Percentiles rank a stretch among this genome's conserved stretches.
Conservation (phyloP, 2,797 vertebrate genomes). For the Brachymystax lenok region DNA sequence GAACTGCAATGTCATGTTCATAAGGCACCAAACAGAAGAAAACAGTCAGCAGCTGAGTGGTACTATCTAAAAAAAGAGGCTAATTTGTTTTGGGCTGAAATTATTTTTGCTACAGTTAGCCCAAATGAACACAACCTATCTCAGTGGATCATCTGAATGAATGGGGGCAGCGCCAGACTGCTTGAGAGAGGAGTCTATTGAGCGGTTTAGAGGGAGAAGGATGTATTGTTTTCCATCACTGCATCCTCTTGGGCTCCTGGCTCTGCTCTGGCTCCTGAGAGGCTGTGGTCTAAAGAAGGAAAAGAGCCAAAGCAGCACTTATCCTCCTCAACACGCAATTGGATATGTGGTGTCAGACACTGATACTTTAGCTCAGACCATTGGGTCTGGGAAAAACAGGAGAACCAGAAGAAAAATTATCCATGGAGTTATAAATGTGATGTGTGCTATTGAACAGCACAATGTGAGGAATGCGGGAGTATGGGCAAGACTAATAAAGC, state of each 20-base stretch:
- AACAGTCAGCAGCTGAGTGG: too few relatives aligned
- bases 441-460: background rate
- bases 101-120: background rate
- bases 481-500: too few relatives aligned
- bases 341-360: background rate
- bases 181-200: too few relatives aligned
- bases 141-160: background rate
- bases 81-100: too few relatives aligned
- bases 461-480: background rate
- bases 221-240: too few relatives aligned
- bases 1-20: background rate
- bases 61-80: background rate
- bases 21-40: background rate
- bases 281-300: slow-evolving; percentile 68
- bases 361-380: background rate
- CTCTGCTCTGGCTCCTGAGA: slow-evolving; percentile 72
- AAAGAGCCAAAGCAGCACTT: background rate
- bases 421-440: too few relatives aligned
- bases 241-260: slow-evolving; percentile 82
- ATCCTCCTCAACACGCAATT: background rate
- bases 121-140: background rate
- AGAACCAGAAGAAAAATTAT: background rate
- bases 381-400: background rate
- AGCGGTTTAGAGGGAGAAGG: too few relatives aligned
- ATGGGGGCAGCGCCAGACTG: background rate